Conservation (phyloP, 2,113 vertebrate species). For the Oryzias woworae region DNA sequence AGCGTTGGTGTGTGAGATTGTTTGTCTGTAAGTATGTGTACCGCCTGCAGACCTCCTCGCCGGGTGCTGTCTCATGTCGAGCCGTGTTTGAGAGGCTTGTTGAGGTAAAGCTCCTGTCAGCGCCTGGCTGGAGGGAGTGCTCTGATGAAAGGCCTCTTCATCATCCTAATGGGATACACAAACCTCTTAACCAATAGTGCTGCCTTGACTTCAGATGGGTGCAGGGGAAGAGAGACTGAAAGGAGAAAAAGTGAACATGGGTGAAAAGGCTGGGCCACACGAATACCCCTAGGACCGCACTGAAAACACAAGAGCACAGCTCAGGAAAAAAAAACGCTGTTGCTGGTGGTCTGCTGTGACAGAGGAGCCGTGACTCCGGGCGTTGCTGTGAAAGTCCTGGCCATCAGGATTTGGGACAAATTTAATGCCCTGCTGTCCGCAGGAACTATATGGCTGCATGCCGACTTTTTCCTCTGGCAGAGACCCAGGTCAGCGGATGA, state of each 20-base stretch:
- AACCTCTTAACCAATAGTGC: conserved; percentile 74
- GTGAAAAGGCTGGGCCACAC: conserved; percentile 38
- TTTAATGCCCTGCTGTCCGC: conserved; percentile 60
- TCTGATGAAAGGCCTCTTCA: conserved; percentile 80
- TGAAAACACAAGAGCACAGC: conserved; percentile 37
- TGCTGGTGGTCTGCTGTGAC: conserved; percentile 23
- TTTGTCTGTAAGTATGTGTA: conserved; percentile 48
- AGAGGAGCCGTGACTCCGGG: conserved; percentile 35
- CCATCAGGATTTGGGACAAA: conserved; percentile 52
- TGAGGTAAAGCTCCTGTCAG: conserved; percentile 78
- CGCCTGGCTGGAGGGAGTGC: conserved; percentile 70
- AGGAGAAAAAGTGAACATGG: conserved; percentile 24
- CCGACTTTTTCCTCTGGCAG: conserved; percentile 21
- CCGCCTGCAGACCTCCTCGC: conserved; percentile 50
- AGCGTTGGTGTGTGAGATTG: conserved; percentile 24
- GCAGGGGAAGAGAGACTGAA: conserved; percentile 35
- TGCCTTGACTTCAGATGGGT: conserved; percentile 60
- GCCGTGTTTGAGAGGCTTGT: conserved; percentile 73
- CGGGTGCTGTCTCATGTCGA: conserved; percentile 68
- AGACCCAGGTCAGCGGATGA: conserved; percentile 5
- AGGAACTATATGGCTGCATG: conserved; percentile 13
- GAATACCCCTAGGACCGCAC: conserved; percentile 22
- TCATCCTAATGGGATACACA: conserved; percentile 81
- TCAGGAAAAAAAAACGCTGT: conserved; percentile 48
- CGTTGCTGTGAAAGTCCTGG: conserved; percentile 35